These are phyloP conservation scores for Stramonita haemastoma DNA, from an alignment of 2,888 invertebrate genomes.

Conservation along the genomic window DNA sequence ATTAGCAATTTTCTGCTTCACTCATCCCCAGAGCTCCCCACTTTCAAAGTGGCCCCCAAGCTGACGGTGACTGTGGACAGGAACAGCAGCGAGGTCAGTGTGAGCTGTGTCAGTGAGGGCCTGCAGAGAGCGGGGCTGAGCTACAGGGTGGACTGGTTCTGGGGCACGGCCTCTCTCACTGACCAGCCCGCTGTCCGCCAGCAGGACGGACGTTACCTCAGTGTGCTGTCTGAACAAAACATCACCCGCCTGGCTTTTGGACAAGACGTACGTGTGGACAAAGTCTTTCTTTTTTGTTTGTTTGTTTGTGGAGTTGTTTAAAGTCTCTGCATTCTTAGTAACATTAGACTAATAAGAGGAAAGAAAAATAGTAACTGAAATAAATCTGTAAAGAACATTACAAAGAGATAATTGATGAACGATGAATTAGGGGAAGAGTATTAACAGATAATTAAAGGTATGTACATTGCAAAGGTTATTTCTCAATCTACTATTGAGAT, in stretches of 20 bases:
- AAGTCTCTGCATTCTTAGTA: neutral
- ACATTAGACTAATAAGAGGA: neutral
- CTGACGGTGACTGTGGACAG: conserved; percentile 46
- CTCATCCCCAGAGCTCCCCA: conserved; percentile 50
- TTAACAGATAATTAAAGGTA: no score
- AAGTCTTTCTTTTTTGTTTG: neutral
- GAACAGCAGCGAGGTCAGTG: conserved; percentile 39
- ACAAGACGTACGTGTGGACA: conserved; percentile 37
- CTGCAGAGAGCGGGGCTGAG: conserved; percentile 47
- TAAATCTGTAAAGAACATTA: neutral
- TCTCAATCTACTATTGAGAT: no score
- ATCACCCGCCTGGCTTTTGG: conserved; percentile 39
- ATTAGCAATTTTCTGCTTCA: neutral
- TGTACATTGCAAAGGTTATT: no score
- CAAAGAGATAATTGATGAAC: no score
- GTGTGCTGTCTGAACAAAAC: conserved; percentile 24
- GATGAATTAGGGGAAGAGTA: neutral
- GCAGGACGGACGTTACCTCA: conserved; percentile 9
- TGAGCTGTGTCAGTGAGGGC: conserved; percentile 50
- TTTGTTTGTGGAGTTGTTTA: neutral
- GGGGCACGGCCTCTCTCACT: conserved; percentile 35
- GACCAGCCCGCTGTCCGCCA: neutral
- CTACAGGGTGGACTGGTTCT: conserved; percentile 54
- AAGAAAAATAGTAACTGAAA: neutral
- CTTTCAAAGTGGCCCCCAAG: conserved; percentile 50